Evolutionary conservation across 2,797 vertebrate genomes (phyloP), one percentile per base, ranked within the genome.

Genomic region (Alectoris magna): DNA sequence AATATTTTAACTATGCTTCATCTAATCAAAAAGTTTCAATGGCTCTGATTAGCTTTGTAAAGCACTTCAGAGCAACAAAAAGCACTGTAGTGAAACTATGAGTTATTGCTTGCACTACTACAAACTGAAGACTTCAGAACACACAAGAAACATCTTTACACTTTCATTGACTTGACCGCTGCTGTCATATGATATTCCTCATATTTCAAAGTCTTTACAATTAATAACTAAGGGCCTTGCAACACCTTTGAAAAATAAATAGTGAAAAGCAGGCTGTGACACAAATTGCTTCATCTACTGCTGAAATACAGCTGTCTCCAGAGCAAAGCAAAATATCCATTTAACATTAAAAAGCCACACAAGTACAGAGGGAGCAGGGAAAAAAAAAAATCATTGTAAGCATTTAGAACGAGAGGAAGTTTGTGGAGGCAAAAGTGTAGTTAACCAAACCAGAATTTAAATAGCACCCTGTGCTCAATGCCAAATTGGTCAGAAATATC

Each of bases 381-480:
- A 86, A 80, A 80, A 78, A 80, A 78, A 77, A 73, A 53, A 78
- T 26, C 70, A 43, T 58, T 62, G 12, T 43, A 51, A 17, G 64
- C 44, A 72, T 64, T 92, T 90, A 84, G 71, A 93, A 48, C 29
- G 36, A 63, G 8, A 11, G 60, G 38, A 95, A 76, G 71, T 71
- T 36, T 76, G 44, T 31, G 49, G 71, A 86, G 49, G 71, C n/a
- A 87, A 38, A 91, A 88, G 74, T 23, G 31, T 46, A 90, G 58
- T 72, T 91, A 93, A 73, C 19, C 38, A 95, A 91, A 94, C 14
- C 24, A 72, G 74, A 87, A 73, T 44, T 66, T 84, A 91, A 92
- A 92, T 58, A 91, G 44, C 17, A 76, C 18, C 36, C 76, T 41
- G 14, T 58, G 26, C 43, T 60, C 56, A 17, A 78, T 67, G 70